Evolutionary conservation across 2,113 vertebrate species (phyloP).

Genomic region (Amblyornis subalaris): DNA sequence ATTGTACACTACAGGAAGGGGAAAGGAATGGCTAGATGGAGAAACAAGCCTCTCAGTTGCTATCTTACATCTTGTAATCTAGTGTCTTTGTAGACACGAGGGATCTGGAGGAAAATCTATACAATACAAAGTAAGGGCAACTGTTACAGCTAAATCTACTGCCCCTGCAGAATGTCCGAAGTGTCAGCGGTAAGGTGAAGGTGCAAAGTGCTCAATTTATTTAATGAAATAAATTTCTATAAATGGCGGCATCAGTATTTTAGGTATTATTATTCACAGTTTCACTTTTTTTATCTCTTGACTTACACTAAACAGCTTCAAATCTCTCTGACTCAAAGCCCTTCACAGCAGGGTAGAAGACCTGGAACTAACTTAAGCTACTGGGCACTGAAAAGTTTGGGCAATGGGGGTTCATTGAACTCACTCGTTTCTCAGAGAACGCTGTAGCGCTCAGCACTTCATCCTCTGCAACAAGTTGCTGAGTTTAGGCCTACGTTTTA

Average conservation of each 20-base stretch:
- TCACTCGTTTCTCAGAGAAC: not conserved
- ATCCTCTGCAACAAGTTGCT: not conserved
- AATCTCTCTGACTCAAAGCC: not conserved
- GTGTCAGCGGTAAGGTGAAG: not conserved
- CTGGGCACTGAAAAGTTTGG: not conserved
- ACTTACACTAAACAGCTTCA: not conserved
- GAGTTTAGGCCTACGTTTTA: not conserved
- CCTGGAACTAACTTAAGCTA: not conserved
- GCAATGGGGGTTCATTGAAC: not conserved
- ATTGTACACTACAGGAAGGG: not conserved
- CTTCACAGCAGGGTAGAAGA: not conserved
- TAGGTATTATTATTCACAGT: not conserved
- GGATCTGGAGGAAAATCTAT: not conserved
- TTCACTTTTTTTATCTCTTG: not conserved
- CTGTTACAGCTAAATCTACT: not conserved
- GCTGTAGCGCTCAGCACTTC: not conserved
- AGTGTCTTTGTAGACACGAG: not conserved
- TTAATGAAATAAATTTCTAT: not conserved
- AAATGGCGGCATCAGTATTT: not conserved
- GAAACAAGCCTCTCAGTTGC: not conserved
- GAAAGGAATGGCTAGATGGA: not conserved
- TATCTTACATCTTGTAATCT: not conserved
- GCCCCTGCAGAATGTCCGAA: not conserved
- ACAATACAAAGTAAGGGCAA: not conserved
- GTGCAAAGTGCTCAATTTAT: not conserved